Conservation (phyloP, 2,797 vertebrate genomes). For the Lagorchestes hirsutus region DNA sequence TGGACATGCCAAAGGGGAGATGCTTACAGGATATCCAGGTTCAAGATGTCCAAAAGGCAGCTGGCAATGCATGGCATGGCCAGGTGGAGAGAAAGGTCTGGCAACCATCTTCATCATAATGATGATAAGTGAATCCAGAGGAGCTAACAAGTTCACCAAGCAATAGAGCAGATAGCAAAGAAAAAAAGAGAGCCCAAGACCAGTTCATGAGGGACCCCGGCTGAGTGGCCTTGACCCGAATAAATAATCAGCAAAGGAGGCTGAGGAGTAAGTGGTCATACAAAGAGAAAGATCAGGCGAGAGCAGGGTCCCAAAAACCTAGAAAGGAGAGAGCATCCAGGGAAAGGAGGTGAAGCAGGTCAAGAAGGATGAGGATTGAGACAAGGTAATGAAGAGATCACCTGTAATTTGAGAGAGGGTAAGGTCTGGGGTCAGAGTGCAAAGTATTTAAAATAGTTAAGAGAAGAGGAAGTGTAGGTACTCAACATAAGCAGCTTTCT, state of each 20-base stretch:
- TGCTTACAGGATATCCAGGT: not conserved
- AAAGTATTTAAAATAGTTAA: not conserved
- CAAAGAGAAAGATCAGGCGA: not conserved
- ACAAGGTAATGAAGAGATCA: not conserved
- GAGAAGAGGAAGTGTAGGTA: not conserved
- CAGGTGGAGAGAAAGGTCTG: not conserved
- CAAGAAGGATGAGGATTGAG: not conserved
- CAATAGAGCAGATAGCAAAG: not conserved
- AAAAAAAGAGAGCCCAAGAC: not conserved
- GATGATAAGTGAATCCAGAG: not conserved
- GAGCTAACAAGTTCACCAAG: not conserved
- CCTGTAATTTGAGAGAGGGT: not conserved
- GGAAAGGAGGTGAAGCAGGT: not conserved
- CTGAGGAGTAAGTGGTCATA: not conserved
- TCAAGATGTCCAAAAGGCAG: not conserved
- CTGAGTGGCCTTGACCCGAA: fast-evolving
- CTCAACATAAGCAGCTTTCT: not conserved
- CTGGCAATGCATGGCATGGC: not conserved
- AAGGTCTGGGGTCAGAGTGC: not conserved
- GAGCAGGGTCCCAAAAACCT: not conserved
- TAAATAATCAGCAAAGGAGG: not conserved
- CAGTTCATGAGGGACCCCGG: no score
- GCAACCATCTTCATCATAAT: not conserved
- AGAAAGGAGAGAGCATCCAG: not conserved
- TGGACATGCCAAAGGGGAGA: not conserved